Evolutionary conservation across 2,888 invertebrate genomes (phyloP), one percentile per base, ranked within the genome.

Genomic region (Aporophyla nigra): DNA sequence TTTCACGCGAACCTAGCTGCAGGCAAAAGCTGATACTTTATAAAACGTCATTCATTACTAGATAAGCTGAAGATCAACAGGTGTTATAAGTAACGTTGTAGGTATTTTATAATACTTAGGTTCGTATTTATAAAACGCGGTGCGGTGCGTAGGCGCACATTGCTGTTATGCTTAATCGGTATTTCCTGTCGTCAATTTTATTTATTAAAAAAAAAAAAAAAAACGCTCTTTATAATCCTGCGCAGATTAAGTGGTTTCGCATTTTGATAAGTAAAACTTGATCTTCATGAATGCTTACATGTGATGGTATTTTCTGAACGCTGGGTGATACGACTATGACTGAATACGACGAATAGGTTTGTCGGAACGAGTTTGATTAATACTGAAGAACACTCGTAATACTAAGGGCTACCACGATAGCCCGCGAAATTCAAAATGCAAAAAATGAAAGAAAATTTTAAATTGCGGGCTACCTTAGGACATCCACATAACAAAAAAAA

Each of bases 201-300:
- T 58, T 81, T n/a, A 16, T 46, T 12, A 21, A 10, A 51, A 51
- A 53, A 67, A 62, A 72, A 21, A 3, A n/a, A n/a, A 3, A 4
- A 27, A 21, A 9, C 19, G 19, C 27, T 40, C 9, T 46, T 49
- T 49, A 79, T 79, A 53, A 71, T 71, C 56, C 6, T 46, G 43
- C 19, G 71, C 33, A 46, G 61, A 75, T 53, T 59, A 76, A 76
- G 69, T 61, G 78, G 78, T 61, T 46, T 69, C 24, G 46, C 46
- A 76, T 76, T 69, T 61, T 69, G 21, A 24, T 54, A 40, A 40
- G n/a, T 53, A 27, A 27, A 49, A 63, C 67, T 65, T 27, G 21
- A 61, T 78, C 10, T 27, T 59, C 24, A 14, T 69, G 21, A 40
- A 78, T 61, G 24, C 33, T 33, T 58, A 19, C 10, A 53, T 53